Evolutionary conservation across 1,140 invertebrate genomes (phyloP).

Genomic region (Diachasma alloeum): DNA sequence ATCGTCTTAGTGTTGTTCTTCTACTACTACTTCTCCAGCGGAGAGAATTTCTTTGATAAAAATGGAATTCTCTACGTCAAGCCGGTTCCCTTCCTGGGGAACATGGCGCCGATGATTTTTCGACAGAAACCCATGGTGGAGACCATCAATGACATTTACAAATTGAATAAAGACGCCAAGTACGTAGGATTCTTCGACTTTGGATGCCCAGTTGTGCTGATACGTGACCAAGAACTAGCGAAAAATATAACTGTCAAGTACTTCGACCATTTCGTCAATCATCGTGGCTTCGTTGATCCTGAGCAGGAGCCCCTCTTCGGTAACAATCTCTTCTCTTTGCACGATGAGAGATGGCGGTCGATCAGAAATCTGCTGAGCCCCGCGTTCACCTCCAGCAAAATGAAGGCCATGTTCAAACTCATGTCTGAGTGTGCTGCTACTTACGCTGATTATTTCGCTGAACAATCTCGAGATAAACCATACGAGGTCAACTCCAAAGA

Average conservation of each 20-base stretch:
- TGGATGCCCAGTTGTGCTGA: slow-evolving; percentile 63
- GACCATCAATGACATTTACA: background rate
- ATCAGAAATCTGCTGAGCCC: slow-evolving; percentile 43
- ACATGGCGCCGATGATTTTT: background rate
- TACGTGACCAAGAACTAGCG: slow-evolving; percentile 43
- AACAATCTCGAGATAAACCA: background rate
- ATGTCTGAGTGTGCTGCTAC: slow-evolving; percentile 39
- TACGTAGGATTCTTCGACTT: slow-evolving; percentile 66
- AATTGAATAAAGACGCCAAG: slow-evolving; percentile 10
- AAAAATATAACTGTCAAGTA: slow-evolving; percentile 5
- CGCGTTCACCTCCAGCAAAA: slow-evolving; percentile 46
- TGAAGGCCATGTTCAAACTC: slow-evolving; percentile 42
- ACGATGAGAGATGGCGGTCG: slow-evolving; percentile 45
- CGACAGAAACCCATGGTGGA: background rate
- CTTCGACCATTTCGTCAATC: slow-evolving; percentile 3
- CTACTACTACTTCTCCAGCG: background rate
- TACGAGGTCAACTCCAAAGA: slow-evolving; percentile 21
- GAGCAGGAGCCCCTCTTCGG: slow-evolving; percentile 18
- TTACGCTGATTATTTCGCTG: slow-evolving; percentile 29
- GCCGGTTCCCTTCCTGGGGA: background rate
- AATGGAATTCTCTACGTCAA: background rate
- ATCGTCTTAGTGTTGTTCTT: background rate
- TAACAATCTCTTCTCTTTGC: slow-evolving; percentile 21
- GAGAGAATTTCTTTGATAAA: background rate
- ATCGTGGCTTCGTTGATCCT: slow-evolving; percentile 7